Evolutionary conservation across 2,113 vertebrate species (phyloP).

Genomic region (Henicopernis longicauda): DNA sequence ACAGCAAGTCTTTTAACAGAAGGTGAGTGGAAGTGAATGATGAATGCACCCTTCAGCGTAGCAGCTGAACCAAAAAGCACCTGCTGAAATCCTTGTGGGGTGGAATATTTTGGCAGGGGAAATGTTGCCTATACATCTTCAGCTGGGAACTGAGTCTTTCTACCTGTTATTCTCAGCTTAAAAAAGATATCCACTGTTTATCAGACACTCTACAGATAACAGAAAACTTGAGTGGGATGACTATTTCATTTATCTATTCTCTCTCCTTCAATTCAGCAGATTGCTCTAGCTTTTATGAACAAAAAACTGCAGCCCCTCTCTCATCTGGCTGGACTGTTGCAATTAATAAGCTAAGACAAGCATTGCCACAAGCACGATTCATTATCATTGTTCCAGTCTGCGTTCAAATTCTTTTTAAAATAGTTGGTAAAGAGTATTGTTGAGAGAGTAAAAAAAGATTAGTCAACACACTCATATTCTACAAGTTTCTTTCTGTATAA

Average conservation of each 20-base stretch:
- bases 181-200: background rate
- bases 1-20: background rate
- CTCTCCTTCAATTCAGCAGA: background rate
- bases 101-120: background rate
- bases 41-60: background rate
- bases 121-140: background rate
- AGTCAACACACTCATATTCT: background rate
- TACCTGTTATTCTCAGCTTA: background rate
- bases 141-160: background rate
- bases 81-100: background rate
- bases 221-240: background rate
- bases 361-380: background rate
- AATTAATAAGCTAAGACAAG: background rate
- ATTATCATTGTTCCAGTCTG: background rate
- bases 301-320: background rate
- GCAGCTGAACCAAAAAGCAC: background rate
- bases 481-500: background rate
- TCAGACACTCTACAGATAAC: background rate
- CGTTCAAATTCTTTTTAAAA: constrained; percentile 2
- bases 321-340: background rate
- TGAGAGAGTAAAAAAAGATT: background rate
- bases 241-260: background rate
- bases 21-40: background rate
- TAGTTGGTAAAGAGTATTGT: background rate
- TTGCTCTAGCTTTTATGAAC: background rate